Conservation (phyloP, 2,113 vertebrate species). For the Caranx ignobilis region DNA sequence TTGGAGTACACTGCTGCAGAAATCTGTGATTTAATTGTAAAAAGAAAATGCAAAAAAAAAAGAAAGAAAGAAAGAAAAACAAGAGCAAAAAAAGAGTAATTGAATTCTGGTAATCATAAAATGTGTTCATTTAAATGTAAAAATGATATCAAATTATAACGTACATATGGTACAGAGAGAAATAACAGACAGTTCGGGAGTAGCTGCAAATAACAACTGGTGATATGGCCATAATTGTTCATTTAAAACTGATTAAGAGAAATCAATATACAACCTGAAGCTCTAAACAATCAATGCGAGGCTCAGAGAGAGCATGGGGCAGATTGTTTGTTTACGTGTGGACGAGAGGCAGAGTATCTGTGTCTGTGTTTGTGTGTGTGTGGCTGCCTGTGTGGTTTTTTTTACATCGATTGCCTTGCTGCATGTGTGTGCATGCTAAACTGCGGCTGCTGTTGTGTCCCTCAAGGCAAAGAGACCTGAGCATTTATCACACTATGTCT, state of each 20-base stretch:
- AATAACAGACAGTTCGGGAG: background rate
- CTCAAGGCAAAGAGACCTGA: background rate
- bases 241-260: slow-evolving; percentile 79
- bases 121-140: background rate
- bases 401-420: slow-evolving; percentile 32
- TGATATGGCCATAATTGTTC: slow-evolving; percentile 74
- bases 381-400: background rate
- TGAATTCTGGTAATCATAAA: background rate
- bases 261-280: slow-evolving; percentile 72
- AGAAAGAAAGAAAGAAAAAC: background rate
- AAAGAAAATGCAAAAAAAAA: background rate
- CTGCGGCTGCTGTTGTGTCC: background rate
- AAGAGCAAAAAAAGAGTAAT: background rate
- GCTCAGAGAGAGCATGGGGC: slow-evolving; percentile 25
- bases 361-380: background rate
- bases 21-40: background rate
- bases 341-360: background rate
- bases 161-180: background rate
- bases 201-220: slow-evolving; percentile 35
- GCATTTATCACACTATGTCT: background rate
- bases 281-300: slow-evolving; percentile 67
- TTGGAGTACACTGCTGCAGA: background rate
- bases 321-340: slow-evolving; percentile 41
- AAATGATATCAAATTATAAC: background rate
- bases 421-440: slow-evolving; percentile 16